Evolutionary conservation across 2,113 vertebrate genomes (phyloP), one percentile per base, ranked within the genome.

Genomic region (Sapajus apella): DNA sequence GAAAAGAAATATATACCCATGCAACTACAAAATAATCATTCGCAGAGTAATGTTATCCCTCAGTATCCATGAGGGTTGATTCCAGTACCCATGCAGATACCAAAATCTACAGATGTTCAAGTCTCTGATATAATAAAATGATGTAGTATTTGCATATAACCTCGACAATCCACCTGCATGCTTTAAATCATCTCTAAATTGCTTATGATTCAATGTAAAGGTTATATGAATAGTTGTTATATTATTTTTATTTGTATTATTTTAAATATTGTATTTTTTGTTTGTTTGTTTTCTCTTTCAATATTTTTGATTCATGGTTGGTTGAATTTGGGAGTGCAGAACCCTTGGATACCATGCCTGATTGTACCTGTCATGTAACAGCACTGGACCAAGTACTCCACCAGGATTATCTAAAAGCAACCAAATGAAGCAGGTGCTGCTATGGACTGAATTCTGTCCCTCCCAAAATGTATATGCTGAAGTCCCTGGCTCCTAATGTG

Each of bases 351-450:
- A 18, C 27, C 14, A 14, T 40, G 37, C 14, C 27, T 47, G 75
- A 32, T 8, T 5, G 27, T 5, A 47, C 43, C 21, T 9, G 8
- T 3, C 2, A 11, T 2, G 0, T 8, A 27, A 40, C 55, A 68
- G 50, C 72, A 50, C 23, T 16, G 6, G 7, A 8, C 17, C 12
- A n/a, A 70, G 16, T 14, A 83, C 32, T 75, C 68, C 11, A 16
- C 12, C 47, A 55, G 52, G 10, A 32, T 8, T 5, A 32, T 16
- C 21, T 2, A 52, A 32, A 3, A 66, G 87, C 30, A 75, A 72
- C 20, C 72, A 68, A 55, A 13, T 10, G 23, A 89, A 77, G 55
- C 1, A 25, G 30, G n/a, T 47, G 9, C 13, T 68, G 17, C 81
- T 66, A 32, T 12, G 25, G 25, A 73, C 8, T 4, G 6, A 72